These are phyloP conservation scores for Probosciger aterrimus DNA, from an alignment of 2,113 vertebrate genomes.

Conservation along the genomic window DNA sequence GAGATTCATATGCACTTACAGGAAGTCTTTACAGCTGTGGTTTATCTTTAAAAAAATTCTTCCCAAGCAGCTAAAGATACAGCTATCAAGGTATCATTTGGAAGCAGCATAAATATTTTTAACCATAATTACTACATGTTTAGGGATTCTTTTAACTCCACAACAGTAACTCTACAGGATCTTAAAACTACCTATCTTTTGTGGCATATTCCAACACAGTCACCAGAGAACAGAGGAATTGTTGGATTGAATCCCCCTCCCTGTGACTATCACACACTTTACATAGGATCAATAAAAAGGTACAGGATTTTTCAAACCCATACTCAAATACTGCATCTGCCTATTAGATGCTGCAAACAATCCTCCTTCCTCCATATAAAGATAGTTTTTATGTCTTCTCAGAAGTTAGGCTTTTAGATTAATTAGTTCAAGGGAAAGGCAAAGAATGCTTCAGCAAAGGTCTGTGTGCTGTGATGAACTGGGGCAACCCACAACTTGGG, in stretches of 20 bases:
- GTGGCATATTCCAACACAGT: neutral
- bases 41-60: neutral
- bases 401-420: neutral
- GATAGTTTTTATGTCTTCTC: neutral
- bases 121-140: neutral
- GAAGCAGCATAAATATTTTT: neutral
- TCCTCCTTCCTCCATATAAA: neutral
- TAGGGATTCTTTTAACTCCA: neutral
- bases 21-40: neutral
- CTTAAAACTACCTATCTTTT: neutral
- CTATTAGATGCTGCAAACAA: neutral
- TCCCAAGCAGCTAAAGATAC: neutral
- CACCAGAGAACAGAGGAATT: neutral
- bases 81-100: neutral
- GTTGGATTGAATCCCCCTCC: neutral
- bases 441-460: neutral
- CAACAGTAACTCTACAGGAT: neutral
- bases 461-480: neutral
- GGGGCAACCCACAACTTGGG: neutral
- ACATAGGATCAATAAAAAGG: neutral
- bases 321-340: neutral
- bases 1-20: neutral
- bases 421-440: neutral
- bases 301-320: neutral
- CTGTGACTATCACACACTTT: neutral